Evolutionary conservation across 2,888 invertebrate genomes (phyloP).

Genomic region (Steinernema carpocapsae): DNA sequence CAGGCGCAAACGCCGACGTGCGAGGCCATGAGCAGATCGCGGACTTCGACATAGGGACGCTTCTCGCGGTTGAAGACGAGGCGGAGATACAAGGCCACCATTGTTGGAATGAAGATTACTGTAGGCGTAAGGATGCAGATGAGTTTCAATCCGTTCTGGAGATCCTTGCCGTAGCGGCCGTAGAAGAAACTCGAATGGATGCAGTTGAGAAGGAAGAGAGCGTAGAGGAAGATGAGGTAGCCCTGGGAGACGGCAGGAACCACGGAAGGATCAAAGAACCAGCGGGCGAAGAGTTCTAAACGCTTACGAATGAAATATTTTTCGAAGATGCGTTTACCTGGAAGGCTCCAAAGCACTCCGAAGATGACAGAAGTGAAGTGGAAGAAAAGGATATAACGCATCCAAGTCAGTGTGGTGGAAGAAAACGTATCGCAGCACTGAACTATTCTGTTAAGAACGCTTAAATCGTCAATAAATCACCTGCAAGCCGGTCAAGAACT

Average conservation of each 20-base stretch:
- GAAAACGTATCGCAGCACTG: background rate
- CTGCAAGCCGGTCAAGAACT: background rate
- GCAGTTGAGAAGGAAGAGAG: background rate
- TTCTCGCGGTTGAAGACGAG: conserved; percentile 2
- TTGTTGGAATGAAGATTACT: conserved; percentile 1
- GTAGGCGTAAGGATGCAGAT: background rate
- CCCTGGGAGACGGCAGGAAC: background rate
- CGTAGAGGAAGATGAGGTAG: conserved; percentile 10
- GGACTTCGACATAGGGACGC: background rate
- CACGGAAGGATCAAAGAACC: background rate
- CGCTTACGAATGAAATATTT: background rate
- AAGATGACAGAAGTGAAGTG: background rate
- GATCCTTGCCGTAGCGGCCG: background rate
- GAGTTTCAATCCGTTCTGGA: background rate
- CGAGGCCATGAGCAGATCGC: background rate
- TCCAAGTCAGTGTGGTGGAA: background rate
- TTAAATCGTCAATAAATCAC: background rate
- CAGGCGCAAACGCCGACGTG: background rate
- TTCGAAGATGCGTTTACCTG: background rate
- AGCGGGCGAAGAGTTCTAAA: conserved; percentile 4
- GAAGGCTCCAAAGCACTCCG: background rate
- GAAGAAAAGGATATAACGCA: background rate
- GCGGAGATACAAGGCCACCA: background rate
- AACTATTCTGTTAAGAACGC: background rate
- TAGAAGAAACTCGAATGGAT: background rate